Evolutionary conservation across 2,113 vertebrate genomes (phyloP).

Genomic region (Pipra filicauda): DNA sequence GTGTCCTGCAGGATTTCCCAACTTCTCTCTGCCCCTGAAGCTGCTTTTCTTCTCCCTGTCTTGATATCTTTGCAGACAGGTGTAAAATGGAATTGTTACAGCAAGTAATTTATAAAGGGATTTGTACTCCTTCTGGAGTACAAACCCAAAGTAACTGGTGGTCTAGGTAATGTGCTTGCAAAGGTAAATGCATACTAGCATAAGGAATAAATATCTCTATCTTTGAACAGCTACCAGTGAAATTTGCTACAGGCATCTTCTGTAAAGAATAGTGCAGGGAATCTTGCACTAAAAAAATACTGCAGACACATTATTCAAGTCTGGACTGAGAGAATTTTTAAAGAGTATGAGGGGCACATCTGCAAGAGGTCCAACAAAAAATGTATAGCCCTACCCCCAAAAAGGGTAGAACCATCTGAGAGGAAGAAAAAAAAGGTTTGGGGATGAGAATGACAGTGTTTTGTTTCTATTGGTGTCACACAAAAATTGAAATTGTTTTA

Average conservation of each 20-base stretch:
- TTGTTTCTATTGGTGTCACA: background rate
- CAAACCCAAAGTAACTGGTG: background rate
- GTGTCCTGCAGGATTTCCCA: background rate
- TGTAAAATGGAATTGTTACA: background rate
- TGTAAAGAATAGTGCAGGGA: background rate
- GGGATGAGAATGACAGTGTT: background rate
- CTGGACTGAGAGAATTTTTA: background rate
- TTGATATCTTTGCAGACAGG: background rate
- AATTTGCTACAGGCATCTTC: background rate
- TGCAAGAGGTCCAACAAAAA: background rate
- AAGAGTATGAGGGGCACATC: rapidly evolving
- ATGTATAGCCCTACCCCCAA: background rate
- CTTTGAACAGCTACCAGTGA: background rate
- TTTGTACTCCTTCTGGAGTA: background rate
- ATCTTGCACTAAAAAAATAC: background rate
- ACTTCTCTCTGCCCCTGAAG: background rate
- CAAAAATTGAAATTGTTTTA: background rate
- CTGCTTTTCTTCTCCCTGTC: background rate
- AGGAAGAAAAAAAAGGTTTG: background rate
- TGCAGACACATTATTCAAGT: background rate
- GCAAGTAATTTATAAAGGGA: background rate
- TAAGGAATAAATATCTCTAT: background rate
- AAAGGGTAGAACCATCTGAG: background rate
- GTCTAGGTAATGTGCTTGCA: background rate
- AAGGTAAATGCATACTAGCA: background rate